Evolutionary conservation across 2,888 invertebrate species (phyloP), one percentile per base, ranked within the genome.

Genomic region (Oscheius myriophilus): DNA sequence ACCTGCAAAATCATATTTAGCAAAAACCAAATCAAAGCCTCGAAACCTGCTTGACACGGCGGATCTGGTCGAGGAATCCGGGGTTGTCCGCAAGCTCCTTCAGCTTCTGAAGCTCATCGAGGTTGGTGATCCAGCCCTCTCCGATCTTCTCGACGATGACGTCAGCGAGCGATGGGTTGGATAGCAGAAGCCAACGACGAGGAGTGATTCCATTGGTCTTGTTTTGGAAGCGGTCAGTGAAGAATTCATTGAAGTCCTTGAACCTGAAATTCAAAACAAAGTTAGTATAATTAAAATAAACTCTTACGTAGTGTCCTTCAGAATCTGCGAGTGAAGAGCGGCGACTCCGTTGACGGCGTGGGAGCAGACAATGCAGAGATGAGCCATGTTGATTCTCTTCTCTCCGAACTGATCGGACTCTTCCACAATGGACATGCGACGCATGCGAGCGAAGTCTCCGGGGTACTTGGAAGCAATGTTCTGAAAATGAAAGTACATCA

Each of bases 351-450:
- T 98, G 76, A 98, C 73, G 49, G 76, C 78, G 45, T 80, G 80
- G 25, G 95, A 92, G 62, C 96, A 96, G 64, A 98, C 93, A 79
- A 98, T 93, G 71, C 93, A 93, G 79, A 99, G 90, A 88, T 95
- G 91, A 0, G 98, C 98, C 98, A 99, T 99, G 88, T 99, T 98
- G 65, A 99, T 92, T 70, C 95, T 91, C 88, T 98, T 97, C 73
- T 79, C 79, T 33, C 79, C 79, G 55, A 69, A 69, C 51, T 79
- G 77, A 54, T 85, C 85, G 21, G 84, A 82, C 71, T 86, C 86
- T 71, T 86, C 85, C 52, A 86, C 80, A 57, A 83, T 82, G 46
- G 86, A 86, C 96, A 99, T 96, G 53, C 89, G 85, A 12, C 89
- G 85, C 74, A 90, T 76, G 25, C 88, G 86, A 55, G 87, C 89